phyloP scores from a whole-genome alignment of 2,797 vertebrate species.

The Artibeus lituratus region DNA sequence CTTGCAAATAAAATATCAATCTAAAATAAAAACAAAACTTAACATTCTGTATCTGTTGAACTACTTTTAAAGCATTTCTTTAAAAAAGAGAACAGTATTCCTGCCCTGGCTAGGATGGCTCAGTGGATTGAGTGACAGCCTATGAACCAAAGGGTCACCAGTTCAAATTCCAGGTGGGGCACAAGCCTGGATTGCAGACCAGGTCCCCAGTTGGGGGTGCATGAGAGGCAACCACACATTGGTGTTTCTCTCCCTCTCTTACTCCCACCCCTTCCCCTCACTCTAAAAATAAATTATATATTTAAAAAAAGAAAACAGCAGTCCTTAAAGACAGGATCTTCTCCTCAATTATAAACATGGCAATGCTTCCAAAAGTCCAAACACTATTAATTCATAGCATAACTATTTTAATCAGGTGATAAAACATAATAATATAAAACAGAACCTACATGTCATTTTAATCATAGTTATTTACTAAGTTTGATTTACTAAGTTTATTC shows the following conservation, averaged over 20 bases:
- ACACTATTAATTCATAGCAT: neutral
- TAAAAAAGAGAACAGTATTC: neutral
- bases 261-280: no score
- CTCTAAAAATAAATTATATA: no score
- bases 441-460: neutral
- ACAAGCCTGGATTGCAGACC: no score
- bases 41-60: constrained; percentile 37
- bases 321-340: neutral
- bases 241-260: no score
- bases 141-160: no score
- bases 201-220: no score
- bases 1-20: constrained; percentile 93
- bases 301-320: neutral
- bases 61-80: constrained; percentile 37
- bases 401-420: neutral
- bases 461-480: neutral
- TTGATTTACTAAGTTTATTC: neutral
- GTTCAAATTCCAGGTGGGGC: no score
- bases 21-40: constrained; percentile 78
- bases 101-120: no score
- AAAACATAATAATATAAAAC: neutral
- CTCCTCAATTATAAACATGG: neutral
- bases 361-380: neutral
- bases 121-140: no score
- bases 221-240: no score